Base-by-base conservation (phyloP, 2,888 invertebrate genomes). In the Steinernema carpocapsae region DNA sequence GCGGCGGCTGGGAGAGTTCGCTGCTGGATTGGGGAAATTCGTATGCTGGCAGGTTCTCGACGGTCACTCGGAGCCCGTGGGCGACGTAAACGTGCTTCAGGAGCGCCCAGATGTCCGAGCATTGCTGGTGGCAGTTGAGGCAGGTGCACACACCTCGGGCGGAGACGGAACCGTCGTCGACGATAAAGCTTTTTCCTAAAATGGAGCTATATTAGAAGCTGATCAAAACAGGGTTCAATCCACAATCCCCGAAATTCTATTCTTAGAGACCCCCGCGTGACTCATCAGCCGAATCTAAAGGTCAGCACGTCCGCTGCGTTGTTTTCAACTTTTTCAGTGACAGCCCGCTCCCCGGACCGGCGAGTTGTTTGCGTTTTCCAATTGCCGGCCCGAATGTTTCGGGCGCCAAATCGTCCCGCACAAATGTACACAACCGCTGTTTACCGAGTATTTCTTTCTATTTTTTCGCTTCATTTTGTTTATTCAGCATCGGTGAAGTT, bases 21-120 rank as follows among this genome's bases (percentile, higher is more conserved):
- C 74, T 37, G 70, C 46, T 74, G 32, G 70, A 72, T n/a, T 45
- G 64, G 29, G 64, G 73, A 46, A 19, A 80, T 14, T 73, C 74
- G 71, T 82, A 80, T 19, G 70, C 32, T 1, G 80, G 80, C 71
- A 80, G 72, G 37, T 82, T 72, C 72, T 84, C 84, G 71, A 83
- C 84, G 64, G 83, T 82, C 12, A 86, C 77, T 51, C 86, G 75
- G 17, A 87, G 77, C 3, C 84, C 86, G 71, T 86, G 86, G 14
- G 79, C 76, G 22, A 77, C 75, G 76, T 82, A 83, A 56, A 80
- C 83, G 78, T 87, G 86, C 72, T 85, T 82, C 52, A 86, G 78
- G 24, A 86, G 80, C 4, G 79, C 77, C 86, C 86, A 87, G 24
- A 86, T 80, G 74, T 87, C 84, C 24, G 74, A 70, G 76, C 83